A percentile compares a stretch with the other conserved stretches of the same genome.
phyloP scores from a whole-genome alignment of 2,113 vertebrate genomes.

The Zootoca vivipara region DNA sequence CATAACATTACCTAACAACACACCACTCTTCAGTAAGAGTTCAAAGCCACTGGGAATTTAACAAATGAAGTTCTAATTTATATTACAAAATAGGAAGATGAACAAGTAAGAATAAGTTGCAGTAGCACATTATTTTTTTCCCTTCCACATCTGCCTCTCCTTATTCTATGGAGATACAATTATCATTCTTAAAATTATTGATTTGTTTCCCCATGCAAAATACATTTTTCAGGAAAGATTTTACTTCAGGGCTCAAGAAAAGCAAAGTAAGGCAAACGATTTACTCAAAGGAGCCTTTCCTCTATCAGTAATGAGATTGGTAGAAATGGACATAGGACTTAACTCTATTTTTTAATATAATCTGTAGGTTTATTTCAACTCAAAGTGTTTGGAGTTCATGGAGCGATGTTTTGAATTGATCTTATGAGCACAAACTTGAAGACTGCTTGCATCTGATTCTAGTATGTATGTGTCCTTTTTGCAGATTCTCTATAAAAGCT shows the following conservation, averaged over 20 bases:
- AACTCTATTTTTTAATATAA: not conserved
- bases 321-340: not conserved
- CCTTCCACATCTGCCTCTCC: not conserved
- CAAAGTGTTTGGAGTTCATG: not conserved
- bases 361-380: not conserved
- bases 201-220: slow-evolving; percentile 20
- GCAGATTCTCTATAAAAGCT: not conserved
- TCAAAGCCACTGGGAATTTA: slow-evolving; percentile 49
- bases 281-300: not conserved
- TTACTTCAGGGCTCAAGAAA: fast-evolving
- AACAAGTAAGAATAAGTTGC: slow-evolving; percentile 40
- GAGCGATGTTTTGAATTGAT: not conserved
- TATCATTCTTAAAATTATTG: slow-evolving; percentile 16
- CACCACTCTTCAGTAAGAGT: slow-evolving; percentile 40
- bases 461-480: not conserved
- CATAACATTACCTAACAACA: slow-evolving; percentile 30
- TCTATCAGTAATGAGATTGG: not conserved
- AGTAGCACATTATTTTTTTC: not conserved
- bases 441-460: not conserved
- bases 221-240: not conserved
- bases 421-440: too few relatives aligned
- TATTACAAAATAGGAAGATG: slow-evolving; percentile 26
- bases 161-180: not conserved
- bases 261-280: not conserved
- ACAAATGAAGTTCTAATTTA: slow-evolving; percentile 39